Conservation (phyloP, 2,888 invertebrate species). For the Synergus umbraculus region DNA sequence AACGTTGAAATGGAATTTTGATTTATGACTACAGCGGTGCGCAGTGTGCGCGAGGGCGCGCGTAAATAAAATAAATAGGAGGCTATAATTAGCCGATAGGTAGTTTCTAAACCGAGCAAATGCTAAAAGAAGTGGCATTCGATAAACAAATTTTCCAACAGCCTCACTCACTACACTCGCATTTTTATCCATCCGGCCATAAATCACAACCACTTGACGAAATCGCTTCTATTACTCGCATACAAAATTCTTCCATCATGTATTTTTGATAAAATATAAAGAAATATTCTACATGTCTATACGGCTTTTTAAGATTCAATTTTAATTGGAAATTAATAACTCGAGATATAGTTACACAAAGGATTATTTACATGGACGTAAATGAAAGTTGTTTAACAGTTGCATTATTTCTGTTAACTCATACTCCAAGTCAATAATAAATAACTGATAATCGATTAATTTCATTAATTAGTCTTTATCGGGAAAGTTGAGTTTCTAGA, state of each 20-base stretch:
- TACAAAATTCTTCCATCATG: neutral
- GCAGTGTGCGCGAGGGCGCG: constrained; percentile 60
- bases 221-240: neutral
- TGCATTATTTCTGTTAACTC: constrained; percentile 5
- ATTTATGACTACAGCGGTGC: constrained; percentile 70
- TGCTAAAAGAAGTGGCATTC: constrained; percentile 39
- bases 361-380: neutral
- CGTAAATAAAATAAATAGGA: constrained; percentile 77
- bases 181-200: constrained; percentile 7
- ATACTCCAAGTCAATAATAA: constrained; percentile 8
- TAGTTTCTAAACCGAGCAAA: constrained; percentile 49
- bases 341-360: neutral
- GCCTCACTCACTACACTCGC: constrained; percentile 2
- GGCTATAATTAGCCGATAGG: constrained; percentile 75
- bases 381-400: constrained; percentile 12
- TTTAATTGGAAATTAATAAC: neutral
- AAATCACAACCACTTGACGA: constrained; percentile 8
- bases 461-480: constrained; percentile 10
- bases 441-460: constrained; percentile 28
- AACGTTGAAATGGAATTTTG: constrained; percentile 78
- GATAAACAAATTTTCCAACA: constrained; percentile 41
- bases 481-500: neutral
- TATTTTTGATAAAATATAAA: neutral
- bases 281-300: neutral
- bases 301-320: neutral